These are phyloP conservation scores for Porites lobata DNA, from an alignment of 92 coral and sea anemone species.

Conservation along the genomic window DNA sequence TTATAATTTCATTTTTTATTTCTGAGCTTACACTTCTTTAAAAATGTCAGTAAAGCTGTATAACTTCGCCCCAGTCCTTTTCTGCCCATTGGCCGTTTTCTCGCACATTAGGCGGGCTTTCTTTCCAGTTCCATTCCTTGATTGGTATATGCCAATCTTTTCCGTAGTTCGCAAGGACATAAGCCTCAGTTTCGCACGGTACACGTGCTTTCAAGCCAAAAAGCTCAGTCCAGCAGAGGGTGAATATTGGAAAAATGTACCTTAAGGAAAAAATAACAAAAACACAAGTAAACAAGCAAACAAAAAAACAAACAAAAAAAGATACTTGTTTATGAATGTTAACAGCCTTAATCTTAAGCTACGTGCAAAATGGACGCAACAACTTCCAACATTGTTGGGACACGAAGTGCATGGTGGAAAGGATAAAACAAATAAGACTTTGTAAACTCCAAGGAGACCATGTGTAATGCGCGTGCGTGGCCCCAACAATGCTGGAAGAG, in stretches of 20 bases:
- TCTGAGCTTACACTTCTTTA: background rate
- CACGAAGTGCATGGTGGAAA: too few relatives aligned
- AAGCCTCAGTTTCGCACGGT: conserved; percentile 90
- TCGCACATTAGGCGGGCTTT: conserved; percentile 96
- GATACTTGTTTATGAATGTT: too few relatives aligned
- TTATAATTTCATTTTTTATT: too few relatives aligned
- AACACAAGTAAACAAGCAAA: too few relatives aligned
- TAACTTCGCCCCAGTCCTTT: conserved; percentile 93
- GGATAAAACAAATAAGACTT: too few relatives aligned
- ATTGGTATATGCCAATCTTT: conserved; percentile 87
- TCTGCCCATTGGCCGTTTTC: conserved; percentile 97
- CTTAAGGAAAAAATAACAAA: conserved; percentile 40
- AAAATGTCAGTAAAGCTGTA: conserved; percentile 75
- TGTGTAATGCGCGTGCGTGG: too few relatives aligned
- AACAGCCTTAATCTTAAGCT: too few relatives aligned
- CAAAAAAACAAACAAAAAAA: too few relatives aligned
- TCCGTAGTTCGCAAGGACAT: conserved; percentile 97
- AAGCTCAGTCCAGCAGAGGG: conserved; percentile 98
- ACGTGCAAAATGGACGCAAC: too few relatives aligned
- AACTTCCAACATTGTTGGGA: too few relatives aligned
- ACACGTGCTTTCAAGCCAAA: conserved; percentile 85
- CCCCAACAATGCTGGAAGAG: too few relatives aligned
- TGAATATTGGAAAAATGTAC: conserved; percentile 94
- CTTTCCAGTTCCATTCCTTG: conserved; percentile 98
- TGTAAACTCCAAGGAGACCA: too few relatives aligned